phyloP scores from a whole-genome alignment of 2,797 vertebrate genomes.

The Hypotaenidia philippensis region DNA sequence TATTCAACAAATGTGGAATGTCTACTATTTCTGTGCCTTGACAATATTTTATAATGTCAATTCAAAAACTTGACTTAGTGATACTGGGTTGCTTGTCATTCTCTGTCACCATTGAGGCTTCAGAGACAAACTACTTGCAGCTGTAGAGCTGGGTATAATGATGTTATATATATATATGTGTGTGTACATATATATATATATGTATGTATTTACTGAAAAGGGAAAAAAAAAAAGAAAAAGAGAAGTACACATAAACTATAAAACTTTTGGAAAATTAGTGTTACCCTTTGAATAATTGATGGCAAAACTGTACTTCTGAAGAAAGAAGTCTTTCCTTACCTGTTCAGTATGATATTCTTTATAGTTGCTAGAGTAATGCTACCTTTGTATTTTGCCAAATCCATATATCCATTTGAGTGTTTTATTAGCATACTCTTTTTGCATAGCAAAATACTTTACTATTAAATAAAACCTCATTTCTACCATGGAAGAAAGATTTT shows the following conservation, averaged over 20 bases:
- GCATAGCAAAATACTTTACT: background rate
- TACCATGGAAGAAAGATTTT: background rate
- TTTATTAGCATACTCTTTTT: background rate
- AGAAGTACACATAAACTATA: background rate
- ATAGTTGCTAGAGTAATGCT: background rate
- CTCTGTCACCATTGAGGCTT: background rate
- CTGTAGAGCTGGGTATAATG: background rate
- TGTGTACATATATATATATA: background rate
- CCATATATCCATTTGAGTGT: fast-evolving
- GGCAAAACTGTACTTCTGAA: background rate
- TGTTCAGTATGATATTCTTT: background rate
- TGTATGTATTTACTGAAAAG: background rate
- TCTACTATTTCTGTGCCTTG: background rate
- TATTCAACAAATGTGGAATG: background rate
- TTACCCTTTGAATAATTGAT: background rate
- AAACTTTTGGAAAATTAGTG: background rate
- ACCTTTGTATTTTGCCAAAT: background rate
- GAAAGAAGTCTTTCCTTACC: background rate
- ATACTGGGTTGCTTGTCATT: background rate
- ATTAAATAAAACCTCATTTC: background rate
- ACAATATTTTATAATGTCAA: background rate
- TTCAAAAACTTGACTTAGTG: background rate
- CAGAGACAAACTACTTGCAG: background rate
- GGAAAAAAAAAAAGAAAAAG: background rate
- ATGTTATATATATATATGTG: background rate